Base-by-base conservation (phyloP, 2,797 vertebrate species). In the Caiman crocodilus region DNA sequence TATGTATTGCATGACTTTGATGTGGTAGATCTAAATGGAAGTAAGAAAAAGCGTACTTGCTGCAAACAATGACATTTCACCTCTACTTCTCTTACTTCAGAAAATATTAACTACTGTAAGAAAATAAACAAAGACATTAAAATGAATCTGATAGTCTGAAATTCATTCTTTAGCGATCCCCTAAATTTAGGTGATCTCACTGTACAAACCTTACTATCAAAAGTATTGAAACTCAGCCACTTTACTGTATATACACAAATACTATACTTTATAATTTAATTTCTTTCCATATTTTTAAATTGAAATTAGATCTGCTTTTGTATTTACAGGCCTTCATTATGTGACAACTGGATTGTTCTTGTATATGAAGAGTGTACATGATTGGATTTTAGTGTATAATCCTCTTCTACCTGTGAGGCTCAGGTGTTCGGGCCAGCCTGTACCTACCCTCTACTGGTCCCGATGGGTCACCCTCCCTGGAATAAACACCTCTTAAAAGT, bases 41-140 rank as follows among this genome's bases (percentile, higher is more conserved):
- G 81, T 82, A 97, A 94, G 96, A 96, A 95, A 94, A 97, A 87
- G 64, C 79, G 84, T 95, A 92, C 90, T 85, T 98, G 97, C 90
- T 94, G 96, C 95, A 74, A 87, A 35, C 73, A 94, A 59, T 97
- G 94, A 97, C 79, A 91, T 79, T 65, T 0, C 58, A 26, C 76
- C 87, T 87, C n/a, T 61, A 88, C 25, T 20, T 95, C 23, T 92
- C 90, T 93, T 77, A 75, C 61, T 82, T 96, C 80, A 84, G 85
- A 90, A 92, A 87, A 57, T 86, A 64, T 2, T 78, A 87, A 64
- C 25, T 84, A n/a, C 81, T 93, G 77, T 71, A 79, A 89, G 89
- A 87, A 63, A 92, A 75, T 15, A 67, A 17, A 57, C 0, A 84
- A 16, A 55, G 20, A 50, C 79, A 73, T 86, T 59, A 82, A 95